Evolutionary conservation across 2,113 vertebrate species (phyloP).

Genomic region (Petaurus breviceps): DNA sequence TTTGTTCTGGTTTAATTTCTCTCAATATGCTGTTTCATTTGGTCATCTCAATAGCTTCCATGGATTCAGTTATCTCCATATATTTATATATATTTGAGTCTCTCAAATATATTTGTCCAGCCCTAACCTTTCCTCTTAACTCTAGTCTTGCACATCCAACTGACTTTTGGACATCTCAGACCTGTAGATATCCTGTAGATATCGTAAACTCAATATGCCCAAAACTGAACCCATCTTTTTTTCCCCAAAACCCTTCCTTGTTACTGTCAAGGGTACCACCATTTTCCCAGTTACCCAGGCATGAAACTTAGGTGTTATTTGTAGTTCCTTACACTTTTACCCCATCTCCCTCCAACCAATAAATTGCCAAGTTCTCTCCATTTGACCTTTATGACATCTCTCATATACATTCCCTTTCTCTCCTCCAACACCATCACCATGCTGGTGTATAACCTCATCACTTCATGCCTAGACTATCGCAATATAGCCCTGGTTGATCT

Average conservation of each 20-base stretch:
- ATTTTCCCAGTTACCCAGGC: background rate
- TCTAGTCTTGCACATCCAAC: background rate
- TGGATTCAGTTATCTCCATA: too few relatives aligned
- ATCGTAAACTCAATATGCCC: background rate
- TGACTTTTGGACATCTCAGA: background rate
- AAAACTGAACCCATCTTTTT: background rate
- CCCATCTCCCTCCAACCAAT: too few relatives aligned
- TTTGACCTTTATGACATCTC: background rate
- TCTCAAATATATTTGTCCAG: background rate
- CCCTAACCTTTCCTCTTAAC: background rate
- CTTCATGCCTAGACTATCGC: background rate
- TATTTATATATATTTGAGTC: too few relatives aligned
- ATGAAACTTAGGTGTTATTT: background rate
- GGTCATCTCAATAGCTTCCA: too few relatives aligned
- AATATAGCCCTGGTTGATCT: background rate
- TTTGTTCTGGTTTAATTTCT: too few relatives aligned
- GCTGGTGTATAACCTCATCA: background rate
- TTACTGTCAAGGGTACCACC: background rate
- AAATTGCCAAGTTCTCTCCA: background rate
- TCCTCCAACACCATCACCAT: background rate
- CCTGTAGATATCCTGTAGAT: background rate
- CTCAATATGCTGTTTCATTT: too few relatives aligned
- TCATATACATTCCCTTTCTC: background rate
- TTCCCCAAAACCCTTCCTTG: background rate
- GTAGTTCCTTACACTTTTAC: background rate